Percentiles rank a stretch among this genome's conserved stretches.
Evolutionary conservation across 2,888 invertebrate species (phyloP).

Genomic region (Eupelmus urozonus): DNA sequence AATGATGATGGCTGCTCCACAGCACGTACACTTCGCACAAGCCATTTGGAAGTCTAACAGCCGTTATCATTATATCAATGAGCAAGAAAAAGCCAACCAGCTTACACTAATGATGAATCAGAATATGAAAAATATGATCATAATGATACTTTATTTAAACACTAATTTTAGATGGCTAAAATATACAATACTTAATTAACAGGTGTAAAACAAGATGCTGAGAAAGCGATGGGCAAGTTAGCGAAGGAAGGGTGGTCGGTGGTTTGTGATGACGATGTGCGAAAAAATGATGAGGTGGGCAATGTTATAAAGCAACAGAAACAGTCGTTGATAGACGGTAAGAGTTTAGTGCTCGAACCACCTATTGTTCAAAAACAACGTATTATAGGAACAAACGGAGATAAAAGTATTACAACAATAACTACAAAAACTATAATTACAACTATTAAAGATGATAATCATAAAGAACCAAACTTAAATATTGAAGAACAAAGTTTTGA

Average conservation of each 20-base stretch:
- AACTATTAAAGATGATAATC: conserved; percentile 46
- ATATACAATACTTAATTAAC: conserved; percentile 77
- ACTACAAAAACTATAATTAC: conserved; percentile 60
- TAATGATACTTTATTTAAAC: conserved; percentile 40
- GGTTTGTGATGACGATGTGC: conserved; percentile 76
- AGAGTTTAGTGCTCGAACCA: conserved; percentile 64
- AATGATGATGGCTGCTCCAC: conserved; percentile 75
- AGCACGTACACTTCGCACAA: conserved; percentile 75
- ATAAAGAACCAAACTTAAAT: conserved; percentile 6
- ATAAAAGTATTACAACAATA: conserved; percentile 54
- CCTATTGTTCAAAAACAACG: conserved; percentile 64
- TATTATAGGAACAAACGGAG: conserved; percentile 57
- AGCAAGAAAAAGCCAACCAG: conserved; percentile 74
- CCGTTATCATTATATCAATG: conserved; percentile 70
- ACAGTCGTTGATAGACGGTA: conserved; percentile 47
- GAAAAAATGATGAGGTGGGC: conserved; percentile 73
- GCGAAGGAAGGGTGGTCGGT: conserved; percentile 77
- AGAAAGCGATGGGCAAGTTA: conserved; percentile 77
- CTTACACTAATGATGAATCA: conserved; percentile 76
- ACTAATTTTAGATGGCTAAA: conserved; percentile 74
- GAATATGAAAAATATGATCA: conserved; percentile 51
- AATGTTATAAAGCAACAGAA: conserved; percentile 70
- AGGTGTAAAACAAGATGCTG: conserved; percentile 77
- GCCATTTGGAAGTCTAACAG: conserved; percentile 75
- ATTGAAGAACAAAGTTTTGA: conserved; percentile 1